These are phyloP conservation scores for Lumbricus terrestris DNA, from an alignment of 2,888 invertebrate species.

Conservation along the genomic window DNA sequence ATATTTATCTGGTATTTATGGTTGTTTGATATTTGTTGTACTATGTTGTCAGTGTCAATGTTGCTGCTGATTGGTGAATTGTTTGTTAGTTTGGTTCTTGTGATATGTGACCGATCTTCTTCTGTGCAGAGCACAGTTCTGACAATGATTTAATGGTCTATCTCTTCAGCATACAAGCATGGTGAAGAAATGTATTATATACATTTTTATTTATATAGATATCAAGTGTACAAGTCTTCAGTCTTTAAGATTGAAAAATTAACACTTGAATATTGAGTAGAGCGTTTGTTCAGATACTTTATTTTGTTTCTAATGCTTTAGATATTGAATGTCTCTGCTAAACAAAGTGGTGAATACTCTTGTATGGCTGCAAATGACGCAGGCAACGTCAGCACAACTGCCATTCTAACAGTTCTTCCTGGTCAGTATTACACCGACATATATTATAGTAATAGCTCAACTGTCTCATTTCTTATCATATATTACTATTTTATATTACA, in stretches of 20 bases:
- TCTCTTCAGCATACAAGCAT: not conserved
- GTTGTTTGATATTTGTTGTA: too few species aligned
- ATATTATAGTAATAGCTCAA: too few species aligned
- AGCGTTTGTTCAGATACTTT: not conserved
- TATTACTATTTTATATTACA: too few species aligned
- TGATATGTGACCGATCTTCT: not conserved
- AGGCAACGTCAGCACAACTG: slow-evolving; percentile 17
- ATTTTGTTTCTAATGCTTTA: not conserved
- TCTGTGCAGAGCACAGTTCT: not conserved
- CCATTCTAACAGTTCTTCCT: slow-evolving; percentile 18
- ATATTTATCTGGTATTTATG: too few species aligned
- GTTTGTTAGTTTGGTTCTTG: too few species aligned
- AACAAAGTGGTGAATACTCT: slow-evolving; percentile 21
- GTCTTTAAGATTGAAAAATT: not conserved
- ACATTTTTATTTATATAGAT: too few species aligned
- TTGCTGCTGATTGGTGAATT: not conserved
- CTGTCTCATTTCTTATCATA: too few species aligned
- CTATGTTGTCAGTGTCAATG: too few species aligned
- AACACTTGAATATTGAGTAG: not conserved
- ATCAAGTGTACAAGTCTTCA: not conserved
- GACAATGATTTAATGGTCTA: not conserved
- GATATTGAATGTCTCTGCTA: not conserved
- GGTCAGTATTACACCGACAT: not conserved
- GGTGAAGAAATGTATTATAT: not conserved
- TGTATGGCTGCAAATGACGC: slow-evolving; percentile 20